phyloP scores from a whole-genome alignment of 2,797 vertebrate genomes.

The Aplochiton taeniatus region DNA sequence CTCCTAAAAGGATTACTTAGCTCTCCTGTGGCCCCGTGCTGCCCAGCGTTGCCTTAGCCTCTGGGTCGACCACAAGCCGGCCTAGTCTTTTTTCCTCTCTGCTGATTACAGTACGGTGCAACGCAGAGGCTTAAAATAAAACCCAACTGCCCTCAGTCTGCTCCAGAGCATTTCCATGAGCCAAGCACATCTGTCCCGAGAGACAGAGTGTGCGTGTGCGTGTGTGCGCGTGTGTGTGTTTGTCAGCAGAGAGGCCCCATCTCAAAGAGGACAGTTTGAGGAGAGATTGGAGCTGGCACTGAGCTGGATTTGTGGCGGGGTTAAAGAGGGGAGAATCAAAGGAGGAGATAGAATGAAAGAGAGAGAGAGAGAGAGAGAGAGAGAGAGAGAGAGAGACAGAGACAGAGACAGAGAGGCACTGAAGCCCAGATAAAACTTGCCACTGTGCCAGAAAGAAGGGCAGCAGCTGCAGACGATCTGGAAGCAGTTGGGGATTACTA shows the following conservation, averaged over 20 bases:
- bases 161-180: constrained; percentile 13
- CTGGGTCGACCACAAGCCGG: not conserved
- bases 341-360: constrained; percentile 5
- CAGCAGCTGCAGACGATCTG: too few relatives aligned
- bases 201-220: not conserved
- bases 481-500: too few relatives aligned
- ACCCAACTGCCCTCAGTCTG: constrained; percentile 13
- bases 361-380: constrained; percentile 8
- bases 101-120: not conserved
- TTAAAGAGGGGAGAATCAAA: not conserved
- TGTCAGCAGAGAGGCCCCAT: constrained; percentile 19
- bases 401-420: not conserved
- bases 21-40: constrained; percentile 5
- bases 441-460: too few relatives aligned
- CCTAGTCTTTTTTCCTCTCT: not conserved
- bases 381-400: constrained; percentile 3
- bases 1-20: constrained; percentile 46
- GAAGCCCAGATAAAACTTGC: not conserved
- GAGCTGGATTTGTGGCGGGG: constrained; percentile 33
- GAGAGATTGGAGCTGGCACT: constrained; percentile 40
- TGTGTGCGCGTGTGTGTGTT: constrained; percentile 10
- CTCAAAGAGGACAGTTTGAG: constrained; percentile 37
- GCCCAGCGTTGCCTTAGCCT: not conserved
- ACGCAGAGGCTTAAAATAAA: constrained; percentile 39
- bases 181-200: constrained; percentile 20